phyloP scores from a whole-genome alignment of 92 coral and sea anemone genomes.

The Montipora capitata region DNA sequence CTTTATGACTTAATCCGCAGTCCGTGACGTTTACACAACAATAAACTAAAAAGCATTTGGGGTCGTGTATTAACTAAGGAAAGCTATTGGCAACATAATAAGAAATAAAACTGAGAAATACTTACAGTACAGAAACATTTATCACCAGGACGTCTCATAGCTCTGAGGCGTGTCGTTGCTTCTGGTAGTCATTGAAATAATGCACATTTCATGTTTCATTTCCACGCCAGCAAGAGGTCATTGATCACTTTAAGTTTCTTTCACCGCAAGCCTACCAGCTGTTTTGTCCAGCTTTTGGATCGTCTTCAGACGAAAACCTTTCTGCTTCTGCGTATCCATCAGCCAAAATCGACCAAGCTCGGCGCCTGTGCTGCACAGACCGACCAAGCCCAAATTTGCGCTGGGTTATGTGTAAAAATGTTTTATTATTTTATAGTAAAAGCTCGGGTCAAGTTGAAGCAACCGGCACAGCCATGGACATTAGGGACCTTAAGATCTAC shows the following conservation, averaged over 20 bases:
- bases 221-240: constrained; percentile 8
- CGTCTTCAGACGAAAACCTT: constrained; percentile 19
- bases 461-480: constrained; percentile 25
- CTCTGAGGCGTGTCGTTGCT: no score
- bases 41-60: no score
- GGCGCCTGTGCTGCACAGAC: constrained; percentile 34
- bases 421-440: constrained; percentile 23
- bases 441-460: constrained; percentile 28
- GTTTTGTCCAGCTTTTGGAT: constrained; percentile 50
- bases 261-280: constrained; percentile 33
- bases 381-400: constrained; percentile 39
- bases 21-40: no score
- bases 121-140: no score
- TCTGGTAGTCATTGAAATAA: no score
- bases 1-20: no score
- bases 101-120: no score
- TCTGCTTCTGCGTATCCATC: constrained; percentile 23
- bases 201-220: neutral
- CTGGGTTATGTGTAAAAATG: constrained; percentile 51
- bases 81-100: no score
- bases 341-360: constrained; percentile 40
- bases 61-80: no score
- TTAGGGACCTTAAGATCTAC: no score
- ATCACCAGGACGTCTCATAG: no score
- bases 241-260: constrained; percentile 37